Evolutionary conservation across 2,113 vertebrate genomes (phyloP), one percentile per base, ranked within the genome.

Genomic region (Leiothrix lutea): DNA sequence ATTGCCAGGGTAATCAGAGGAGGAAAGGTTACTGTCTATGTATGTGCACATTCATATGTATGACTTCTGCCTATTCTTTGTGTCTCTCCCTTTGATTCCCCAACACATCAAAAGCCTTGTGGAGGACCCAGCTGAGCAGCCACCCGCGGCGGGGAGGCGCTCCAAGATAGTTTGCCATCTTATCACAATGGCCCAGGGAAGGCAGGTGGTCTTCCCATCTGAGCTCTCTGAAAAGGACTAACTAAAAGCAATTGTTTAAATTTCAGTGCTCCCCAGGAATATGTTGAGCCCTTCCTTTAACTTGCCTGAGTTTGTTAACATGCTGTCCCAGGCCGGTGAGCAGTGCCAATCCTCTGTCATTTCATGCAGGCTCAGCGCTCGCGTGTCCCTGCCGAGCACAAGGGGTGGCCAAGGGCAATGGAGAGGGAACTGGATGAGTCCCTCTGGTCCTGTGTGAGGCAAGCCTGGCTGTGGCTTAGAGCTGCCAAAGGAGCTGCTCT

Each of bases 21-120:
- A 96, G 69, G 81, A 95, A 98, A 97, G 94, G 91, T 95, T 96
- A 96, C 85, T 65, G 56, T 51, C 83, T 80, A n/a, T 72, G 69
- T 45, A 91, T 86, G 84, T 62, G 88, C 42, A 58, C 79, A 86
- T 96, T 93, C 89, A 93, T 92, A 96, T 95, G 90, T 62, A 81
- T 79, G 91, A 96, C 67, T 94, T 82, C 67, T 90, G 77, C 79
- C 66, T 92, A 60, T 73, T 93, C 86, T 90, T 67, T 81, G 77
- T 67, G 75, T 50, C 42, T 81, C 66, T 71, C 57, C 36, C 70
- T 80, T 94, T 84, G 71, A 88, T 66, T 92, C 75, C 62, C 67
- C 88, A 80, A 66, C 56, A 86, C 85, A 77, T 70, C 81, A 93
- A 81, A 95, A 92, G 80, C n/a, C 67, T 67, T 83, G 40, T 6